Conservation (phyloP, 1,140 invertebrate genomes). For the Aphidius ervi region DNA sequence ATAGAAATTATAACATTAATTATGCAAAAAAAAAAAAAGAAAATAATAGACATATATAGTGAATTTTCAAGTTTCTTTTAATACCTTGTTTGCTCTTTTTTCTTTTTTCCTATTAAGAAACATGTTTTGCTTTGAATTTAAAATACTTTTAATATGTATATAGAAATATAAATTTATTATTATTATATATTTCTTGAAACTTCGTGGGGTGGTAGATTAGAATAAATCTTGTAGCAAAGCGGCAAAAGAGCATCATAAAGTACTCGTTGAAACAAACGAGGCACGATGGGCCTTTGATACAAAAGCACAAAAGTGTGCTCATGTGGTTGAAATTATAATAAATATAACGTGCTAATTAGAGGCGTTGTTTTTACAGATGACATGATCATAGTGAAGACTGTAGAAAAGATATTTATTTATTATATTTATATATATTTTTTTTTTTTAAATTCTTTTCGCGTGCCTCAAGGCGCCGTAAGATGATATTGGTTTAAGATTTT, state of each 20-base stretch:
- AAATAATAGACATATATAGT: too few relatives aligned
- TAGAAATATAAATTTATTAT: too few relatives aligned
- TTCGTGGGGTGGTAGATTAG: conserved; percentile 18
- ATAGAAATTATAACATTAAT: too few relatives aligned
- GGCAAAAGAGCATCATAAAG: conserved; percentile 23
- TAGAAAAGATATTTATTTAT: conserved; percentile 6
- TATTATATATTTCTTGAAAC: conserved; percentile 13
- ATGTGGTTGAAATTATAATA: conserved; percentile 44
- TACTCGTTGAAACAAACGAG: conserved; percentile 19
- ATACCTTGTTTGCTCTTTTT: too few relatives aligned
- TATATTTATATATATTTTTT: not conserved
- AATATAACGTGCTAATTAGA: conserved; percentile 37
- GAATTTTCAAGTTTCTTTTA: too few relatives aligned
- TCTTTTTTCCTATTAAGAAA: too few relatives aligned
- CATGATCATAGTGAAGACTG: conserved; percentile 17
- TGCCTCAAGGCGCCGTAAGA: conserved; percentile 31
- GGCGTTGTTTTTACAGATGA: conserved; percentile 45
- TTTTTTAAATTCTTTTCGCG: conserved; percentile 2
- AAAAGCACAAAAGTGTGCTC: conserved; percentile 17
- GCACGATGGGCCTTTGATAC: conserved; percentile 9
- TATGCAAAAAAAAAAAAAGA: too few relatives aligned
- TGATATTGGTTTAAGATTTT: conserved; percentile 38
- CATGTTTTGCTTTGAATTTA: too few relatives aligned
- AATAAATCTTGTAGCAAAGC: conserved; percentile 31
- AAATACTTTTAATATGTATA: too few relatives aligned